These are phyloP conservation scores for Polyploca ridens DNA, from an alignment of 2,888 invertebrate species.

Conservation along the genomic window DNA sequence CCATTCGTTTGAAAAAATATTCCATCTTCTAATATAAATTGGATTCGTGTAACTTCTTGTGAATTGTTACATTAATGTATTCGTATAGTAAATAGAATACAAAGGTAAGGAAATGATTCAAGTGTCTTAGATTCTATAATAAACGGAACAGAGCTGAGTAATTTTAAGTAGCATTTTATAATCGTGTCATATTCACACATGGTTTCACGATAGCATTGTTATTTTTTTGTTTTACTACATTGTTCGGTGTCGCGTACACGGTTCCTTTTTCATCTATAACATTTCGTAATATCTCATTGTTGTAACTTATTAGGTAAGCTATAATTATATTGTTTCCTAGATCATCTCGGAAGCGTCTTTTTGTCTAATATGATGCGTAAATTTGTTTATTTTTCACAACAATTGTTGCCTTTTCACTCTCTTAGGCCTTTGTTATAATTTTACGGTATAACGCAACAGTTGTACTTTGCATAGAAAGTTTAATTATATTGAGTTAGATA, in stretches of 20 bases:
- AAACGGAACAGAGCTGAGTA: background rate
- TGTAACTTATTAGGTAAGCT: constrained; percentile 46
- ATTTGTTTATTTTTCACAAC: background rate
- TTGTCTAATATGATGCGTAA: background rate
- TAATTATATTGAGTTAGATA: background rate
- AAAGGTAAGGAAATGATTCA: background rate
- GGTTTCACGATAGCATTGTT: constrained; percentile 17
- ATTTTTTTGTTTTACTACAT: constrained; percentile 32
- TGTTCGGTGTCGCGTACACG: constrained; percentile 20
- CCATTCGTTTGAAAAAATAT: background rate
- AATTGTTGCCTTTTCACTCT: constrained; percentile 1
- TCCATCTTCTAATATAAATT: background rate
- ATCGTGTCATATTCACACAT: constrained; percentile 21
- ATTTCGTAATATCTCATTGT: constrained; percentile 36
- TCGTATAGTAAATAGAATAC: background rate
- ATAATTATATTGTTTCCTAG: constrained; percentile 37
- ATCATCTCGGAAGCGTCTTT: constrained; percentile 17
- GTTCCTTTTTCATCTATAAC: constrained; percentile 24
- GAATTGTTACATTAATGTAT: constrained; percentile 14
- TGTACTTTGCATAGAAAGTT: background rate
- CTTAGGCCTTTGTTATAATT: background rate
- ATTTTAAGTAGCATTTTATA: background rate
- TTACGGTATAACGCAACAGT: background rate
- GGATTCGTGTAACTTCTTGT: background rate
- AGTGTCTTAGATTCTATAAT: background rate